Conservation (phyloP, 2,113 vertebrate species). For the Sarotherodon lohbergeri region DNA sequence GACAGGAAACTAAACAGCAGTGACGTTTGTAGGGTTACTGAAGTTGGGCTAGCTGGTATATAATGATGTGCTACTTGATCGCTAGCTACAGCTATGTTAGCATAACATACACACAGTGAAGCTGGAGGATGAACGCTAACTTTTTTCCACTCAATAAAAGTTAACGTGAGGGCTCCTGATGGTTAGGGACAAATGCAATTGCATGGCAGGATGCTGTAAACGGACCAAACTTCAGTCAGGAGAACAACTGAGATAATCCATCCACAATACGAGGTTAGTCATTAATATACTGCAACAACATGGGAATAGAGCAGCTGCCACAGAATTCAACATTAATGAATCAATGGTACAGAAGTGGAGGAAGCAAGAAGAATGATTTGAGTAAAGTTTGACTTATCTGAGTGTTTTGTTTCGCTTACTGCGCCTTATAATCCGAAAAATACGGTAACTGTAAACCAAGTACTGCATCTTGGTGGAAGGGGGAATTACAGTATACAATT, state of each 20-base stretch:
- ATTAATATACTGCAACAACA: background rate
- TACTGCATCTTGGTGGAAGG: background rate
- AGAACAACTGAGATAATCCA: no score
- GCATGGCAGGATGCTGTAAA: background rate
- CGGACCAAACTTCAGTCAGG: no score
- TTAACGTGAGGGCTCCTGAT: fast-evolving
- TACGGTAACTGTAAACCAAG: background rate
- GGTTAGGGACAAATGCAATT: fast-evolving
- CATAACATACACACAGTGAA: background rate
- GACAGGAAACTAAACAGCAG: no score
- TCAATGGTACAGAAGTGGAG: fast-evolving
- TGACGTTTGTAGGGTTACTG: no score
- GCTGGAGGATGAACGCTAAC: background rate
- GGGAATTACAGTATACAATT: background rate
- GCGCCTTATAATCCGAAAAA: background rate
- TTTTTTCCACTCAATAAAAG: fast-evolving
- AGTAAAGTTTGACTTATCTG: background rate
- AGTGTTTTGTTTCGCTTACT: background rate
- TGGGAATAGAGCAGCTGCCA: fast-evolving
- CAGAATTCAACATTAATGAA: fast-evolving
- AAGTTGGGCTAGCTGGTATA: fast-evolving
- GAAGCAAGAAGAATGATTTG: background rate
- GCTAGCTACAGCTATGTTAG: no score
- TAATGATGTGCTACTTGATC: no score
- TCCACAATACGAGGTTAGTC: fast-evolving